Conservation (phyloP, 2,888 invertebrate species). For the Buathra laborator region DNA sequence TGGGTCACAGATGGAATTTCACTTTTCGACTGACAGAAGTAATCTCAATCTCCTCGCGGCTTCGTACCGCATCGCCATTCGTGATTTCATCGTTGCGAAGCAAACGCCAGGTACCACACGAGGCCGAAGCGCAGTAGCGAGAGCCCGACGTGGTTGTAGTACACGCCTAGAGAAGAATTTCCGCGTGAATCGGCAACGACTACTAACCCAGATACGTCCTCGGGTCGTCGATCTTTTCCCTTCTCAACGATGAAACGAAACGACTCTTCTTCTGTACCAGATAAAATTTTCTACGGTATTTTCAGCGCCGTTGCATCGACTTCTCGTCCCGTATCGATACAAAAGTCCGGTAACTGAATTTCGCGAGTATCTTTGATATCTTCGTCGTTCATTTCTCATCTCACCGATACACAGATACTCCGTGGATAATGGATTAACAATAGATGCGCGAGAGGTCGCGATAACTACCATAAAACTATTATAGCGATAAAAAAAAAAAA, state of each 20-base stretch:
- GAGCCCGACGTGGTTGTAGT: slow-evolving; percentile 33
- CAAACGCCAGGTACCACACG: slow-evolving; percentile 2
- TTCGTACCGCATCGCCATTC: background rate
- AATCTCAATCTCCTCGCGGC: slow-evolving; percentile 5
- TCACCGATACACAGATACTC: background rate
- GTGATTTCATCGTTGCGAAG: background rate
- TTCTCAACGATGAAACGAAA: slow-evolving; percentile 75
- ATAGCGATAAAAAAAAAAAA: background rate
- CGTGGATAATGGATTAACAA: no score
- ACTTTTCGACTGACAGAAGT: slow-evolving; percentile 77
- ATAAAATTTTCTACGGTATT: slow-evolving; percentile 79
- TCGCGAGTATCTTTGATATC: background rate
- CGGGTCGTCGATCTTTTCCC: slow-evolving; percentile 84
- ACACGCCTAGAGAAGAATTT: slow-evolving; percentile 82
- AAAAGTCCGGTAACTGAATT: slow-evolving; percentile 18
- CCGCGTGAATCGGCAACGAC: slow-evolving; percentile 84
- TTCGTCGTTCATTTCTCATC: background rate
- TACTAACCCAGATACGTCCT: slow-evolving; percentile 85
- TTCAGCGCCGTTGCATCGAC: slow-evolving; percentile 13
- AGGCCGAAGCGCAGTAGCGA: slow-evolving; percentile 32
- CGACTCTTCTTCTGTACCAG: slow-evolving; percentile 77
- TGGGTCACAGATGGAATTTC: slow-evolving; percentile 74
- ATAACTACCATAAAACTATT: no score
- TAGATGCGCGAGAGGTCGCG: no score
- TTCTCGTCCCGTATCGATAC: slow-evolving; percentile 8